Conservation (phyloP, 1,140 invertebrate genomes). For the Drosophila chauvacae region DNA sequence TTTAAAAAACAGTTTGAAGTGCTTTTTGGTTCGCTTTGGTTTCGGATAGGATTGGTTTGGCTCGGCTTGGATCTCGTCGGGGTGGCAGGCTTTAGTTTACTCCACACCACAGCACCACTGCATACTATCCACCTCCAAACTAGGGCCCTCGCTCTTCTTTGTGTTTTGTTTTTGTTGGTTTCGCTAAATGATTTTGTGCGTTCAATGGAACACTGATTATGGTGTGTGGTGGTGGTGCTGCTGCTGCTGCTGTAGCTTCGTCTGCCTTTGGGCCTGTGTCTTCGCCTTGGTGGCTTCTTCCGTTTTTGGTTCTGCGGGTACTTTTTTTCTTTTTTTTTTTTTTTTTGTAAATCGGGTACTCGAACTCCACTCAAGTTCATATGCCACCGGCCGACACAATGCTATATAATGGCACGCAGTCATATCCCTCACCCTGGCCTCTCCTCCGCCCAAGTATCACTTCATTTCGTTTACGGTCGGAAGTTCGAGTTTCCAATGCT, state of each 20-base stretch:
- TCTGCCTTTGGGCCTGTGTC: conserved; percentile 54
- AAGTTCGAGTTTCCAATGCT: conserved; percentile 67
- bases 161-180: conserved; percentile 73
- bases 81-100: conserved; percentile 55
- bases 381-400: conserved; percentile 59
- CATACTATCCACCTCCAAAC: conserved; percentile 44
- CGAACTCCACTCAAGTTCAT: conserved; percentile 72
- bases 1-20: conserved; percentile 80
- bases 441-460: conserved; percentile 6
- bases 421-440: conserved; percentile 39
- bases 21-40: conserved; percentile 45
- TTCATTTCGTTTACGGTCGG: conserved; percentile 67
- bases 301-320: conserved; percentile 64
- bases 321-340: not conserved
- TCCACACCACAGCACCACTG: conserved; percentile 9
- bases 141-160: conserved; percentile 45
- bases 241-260: conserved; percentile 30
- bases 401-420: conserved; percentile 70
- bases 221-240: conserved; percentile 65
- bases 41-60: conserved; percentile 46
- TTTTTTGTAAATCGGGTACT: conserved; percentile 38
- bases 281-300: conserved; percentile 49
- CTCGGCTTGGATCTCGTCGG: conserved; percentile 37
- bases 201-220: conserved; percentile 84
- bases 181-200: conserved; percentile 84